Conservation (phyloP, 2,888 invertebrate genomes). For the Chloromyia formosa region DNA sequence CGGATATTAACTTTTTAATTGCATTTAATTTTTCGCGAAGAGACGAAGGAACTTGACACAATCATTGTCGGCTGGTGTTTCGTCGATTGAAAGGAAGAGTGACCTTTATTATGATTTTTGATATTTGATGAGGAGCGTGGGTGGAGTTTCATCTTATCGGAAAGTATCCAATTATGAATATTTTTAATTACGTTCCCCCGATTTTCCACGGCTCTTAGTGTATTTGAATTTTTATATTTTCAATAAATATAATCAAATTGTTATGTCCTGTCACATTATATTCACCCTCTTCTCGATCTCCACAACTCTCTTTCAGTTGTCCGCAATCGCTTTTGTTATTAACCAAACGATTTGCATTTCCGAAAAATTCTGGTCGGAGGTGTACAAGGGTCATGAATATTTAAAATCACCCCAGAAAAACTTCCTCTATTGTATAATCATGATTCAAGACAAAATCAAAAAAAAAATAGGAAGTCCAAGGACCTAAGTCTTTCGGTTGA, state of each 20-base stretch:
- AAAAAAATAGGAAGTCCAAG: too few relatives aligned
- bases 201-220: too few relatives aligned
- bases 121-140: not conserved
- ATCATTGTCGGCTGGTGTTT: not conserved
- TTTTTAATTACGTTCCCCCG: too few relatives aligned
- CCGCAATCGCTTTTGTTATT: conserved; percentile 3
- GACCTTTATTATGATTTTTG: not conserved
- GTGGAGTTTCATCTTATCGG: not conserved
- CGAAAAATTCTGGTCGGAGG: conserved; percentile 11
- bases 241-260: too few relatives aligned
- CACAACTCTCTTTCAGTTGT: not conserved
- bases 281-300: too few relatives aligned
- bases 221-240: too few relatives aligned
- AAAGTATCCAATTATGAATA: too few relatives aligned
- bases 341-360: conserved; percentile 26
- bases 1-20: conserved; percentile 44
- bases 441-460: too few relatives aligned
- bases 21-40: conserved; percentile 37
- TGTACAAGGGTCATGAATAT: conserved; percentile 41
- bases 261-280: too few relatives aligned
- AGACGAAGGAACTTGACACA: not conserved
- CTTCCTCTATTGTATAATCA: conserved; percentile 17
- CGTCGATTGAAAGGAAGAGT: not conserved
- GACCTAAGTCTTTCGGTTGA: too few relatives aligned
- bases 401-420: conserved; percentile 3